Conservation (phyloP, 2,113 vertebrate genomes). For the Gymnobelideus leadbeateri region DNA sequence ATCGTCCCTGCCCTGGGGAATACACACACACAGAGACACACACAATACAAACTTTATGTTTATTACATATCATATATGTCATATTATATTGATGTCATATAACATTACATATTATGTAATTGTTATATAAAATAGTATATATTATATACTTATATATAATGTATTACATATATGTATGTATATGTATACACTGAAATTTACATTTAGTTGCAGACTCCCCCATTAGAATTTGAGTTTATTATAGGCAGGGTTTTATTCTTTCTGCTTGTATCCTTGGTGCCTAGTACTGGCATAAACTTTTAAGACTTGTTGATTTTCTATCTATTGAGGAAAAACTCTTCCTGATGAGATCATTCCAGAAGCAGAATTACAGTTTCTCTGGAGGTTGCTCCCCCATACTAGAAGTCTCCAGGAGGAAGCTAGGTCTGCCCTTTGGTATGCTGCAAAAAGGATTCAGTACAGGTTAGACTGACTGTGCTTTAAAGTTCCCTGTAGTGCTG, state of each 20-base stretch:
- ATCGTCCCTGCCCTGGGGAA: not conserved
- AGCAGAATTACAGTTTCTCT: not conserved
- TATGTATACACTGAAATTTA: not conserved
- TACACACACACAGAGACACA: no score
- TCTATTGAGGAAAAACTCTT: not conserved
- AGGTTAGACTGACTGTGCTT: not conserved
- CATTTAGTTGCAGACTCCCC: not conserved
- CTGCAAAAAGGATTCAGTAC: not conserved
- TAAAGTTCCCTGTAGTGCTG: not conserved
- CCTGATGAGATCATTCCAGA: not conserved
- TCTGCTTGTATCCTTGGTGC: not conserved
- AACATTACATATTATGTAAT: no score
- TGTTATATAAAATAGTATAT: no score
- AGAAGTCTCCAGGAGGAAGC: not conserved
- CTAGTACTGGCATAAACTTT: not conserved
- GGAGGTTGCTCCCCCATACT: not conserved
- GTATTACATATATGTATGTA: no score
- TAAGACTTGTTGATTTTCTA: not conserved
- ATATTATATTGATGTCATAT: no score
- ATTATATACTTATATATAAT: no score
- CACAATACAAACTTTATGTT: no score
- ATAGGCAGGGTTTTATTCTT: not conserved
- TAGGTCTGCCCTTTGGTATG: not conserved
- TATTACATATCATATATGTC: not conserved
- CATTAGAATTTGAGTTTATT: not conserved